Percentiles rank a stretch among this genome's conserved stretches.
Evolutionary conservation across 1,140 invertebrate species (phyloP).

Genomic region (Mya arenaria): DNA sequence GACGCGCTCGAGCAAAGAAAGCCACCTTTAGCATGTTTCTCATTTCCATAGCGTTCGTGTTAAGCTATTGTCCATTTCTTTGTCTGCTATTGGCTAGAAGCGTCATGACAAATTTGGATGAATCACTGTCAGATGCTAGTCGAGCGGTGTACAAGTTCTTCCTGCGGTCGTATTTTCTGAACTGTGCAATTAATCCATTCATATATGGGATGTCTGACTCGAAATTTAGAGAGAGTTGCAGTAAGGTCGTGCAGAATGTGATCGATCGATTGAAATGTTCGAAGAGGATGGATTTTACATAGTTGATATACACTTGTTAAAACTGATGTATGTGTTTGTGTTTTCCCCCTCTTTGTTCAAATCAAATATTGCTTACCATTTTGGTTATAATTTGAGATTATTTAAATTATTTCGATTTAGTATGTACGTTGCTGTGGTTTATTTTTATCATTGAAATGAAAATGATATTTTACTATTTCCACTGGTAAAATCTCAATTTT

Average conservation of each 20-base stretch:
- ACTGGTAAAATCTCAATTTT: no score
- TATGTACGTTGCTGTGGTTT: no score
- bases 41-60: constrained; percentile 41
- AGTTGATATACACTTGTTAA: no score
- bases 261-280: background rate
- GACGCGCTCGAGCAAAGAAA: constrained; percentile 24
- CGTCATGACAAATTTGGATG: background rate
- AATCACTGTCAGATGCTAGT: constrained; percentile 13
- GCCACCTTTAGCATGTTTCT: constrained; percentile 48
- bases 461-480: no score
- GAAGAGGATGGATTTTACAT: no score
- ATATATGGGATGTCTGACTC: constrained; percentile 51
- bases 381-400: no score
- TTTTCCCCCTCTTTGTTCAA: no score
- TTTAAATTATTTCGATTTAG: no score
- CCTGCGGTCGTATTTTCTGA: constrained; percentile 46
- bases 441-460: no score
- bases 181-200: constrained; percentile 54
- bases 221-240: constrained; percentile 45
- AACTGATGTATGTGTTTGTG: no score
- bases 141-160: constrained; percentile 45
- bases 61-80: constrained; percentile 48
- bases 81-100: constrained; percentile 20
- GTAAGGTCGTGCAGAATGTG: constrained; percentile 10
- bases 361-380: no score